These are phyloP conservation scores for Myotis myotis DNA, from an alignment of 2,797 vertebrate species.

Conservation along the genomic window DNA sequence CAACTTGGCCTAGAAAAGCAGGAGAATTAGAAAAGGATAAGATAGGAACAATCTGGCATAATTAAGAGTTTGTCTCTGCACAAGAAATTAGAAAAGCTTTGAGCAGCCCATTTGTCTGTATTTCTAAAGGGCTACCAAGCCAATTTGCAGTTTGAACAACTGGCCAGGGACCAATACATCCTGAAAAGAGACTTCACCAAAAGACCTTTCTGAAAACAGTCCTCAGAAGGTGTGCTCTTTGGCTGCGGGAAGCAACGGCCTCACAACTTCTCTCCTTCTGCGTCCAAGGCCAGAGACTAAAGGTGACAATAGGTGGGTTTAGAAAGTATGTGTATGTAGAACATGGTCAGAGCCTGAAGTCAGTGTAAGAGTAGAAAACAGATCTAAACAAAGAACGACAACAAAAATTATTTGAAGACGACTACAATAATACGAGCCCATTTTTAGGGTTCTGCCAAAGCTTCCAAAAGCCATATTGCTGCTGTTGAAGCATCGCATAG, in stretches of 20 bases:
- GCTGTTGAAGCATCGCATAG: background rate
- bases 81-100: background rate
- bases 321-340: background rate
- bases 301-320: slow-evolving; percentile 1
- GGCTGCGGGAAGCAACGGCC: background rate
- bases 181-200: background rate
- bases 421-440: background rate
- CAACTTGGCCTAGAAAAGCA: background rate
- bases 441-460: background rate
- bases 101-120: background rate
- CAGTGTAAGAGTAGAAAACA: slow-evolving; percentile 4
- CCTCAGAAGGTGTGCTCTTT: too few relatives aligned
- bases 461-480: background rate
- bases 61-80: background rate
- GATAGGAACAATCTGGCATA: background rate
- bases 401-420: background rate
- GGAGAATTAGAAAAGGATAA: background rate
- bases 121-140: slow-evolving; percentile 1
- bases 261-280: background rate
- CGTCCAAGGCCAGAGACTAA: background rate
- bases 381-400: background rate
- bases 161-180: background rate
- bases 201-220: background rate
- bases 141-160: background rate
- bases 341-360: background rate